Conservation (phyloP, 1,140 invertebrate species). For the Neuroterus valhalla region DNA sequence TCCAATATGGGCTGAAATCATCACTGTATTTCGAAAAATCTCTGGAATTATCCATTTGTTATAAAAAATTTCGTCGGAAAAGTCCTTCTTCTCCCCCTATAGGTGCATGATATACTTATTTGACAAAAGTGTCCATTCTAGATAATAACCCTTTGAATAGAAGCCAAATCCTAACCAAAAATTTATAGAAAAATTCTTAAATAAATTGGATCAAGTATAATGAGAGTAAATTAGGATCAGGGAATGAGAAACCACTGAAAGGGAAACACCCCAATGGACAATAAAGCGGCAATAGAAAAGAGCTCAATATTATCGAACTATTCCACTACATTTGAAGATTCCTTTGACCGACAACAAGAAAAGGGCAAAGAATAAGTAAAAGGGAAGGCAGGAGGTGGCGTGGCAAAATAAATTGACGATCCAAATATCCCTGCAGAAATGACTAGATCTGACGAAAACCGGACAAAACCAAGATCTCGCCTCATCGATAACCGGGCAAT, state of each 20-base stretch:
- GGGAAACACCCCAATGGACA: neutral
- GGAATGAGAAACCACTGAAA: slow-evolving; percentile 8
- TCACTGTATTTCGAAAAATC: no score
- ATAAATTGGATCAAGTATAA: neutral
- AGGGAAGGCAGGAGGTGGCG: slow-evolving; percentile 15
- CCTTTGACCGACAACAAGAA: neutral
- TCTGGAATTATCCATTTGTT: no score
- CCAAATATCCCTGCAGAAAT: slow-evolving; percentile 12
- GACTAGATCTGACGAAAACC: slow-evolving; percentile 32
- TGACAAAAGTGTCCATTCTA: no score
- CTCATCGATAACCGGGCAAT: neutral
- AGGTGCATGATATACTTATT: no score
- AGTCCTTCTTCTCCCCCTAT: no score
- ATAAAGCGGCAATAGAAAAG: slow-evolving; percentile 22
- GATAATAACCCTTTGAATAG: no score
- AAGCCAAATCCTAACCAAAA: neutral
- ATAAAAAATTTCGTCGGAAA: no score
- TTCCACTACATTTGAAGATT: slow-evolving; percentile 26
- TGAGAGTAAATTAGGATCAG: neutral
- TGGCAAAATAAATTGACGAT: slow-evolving; percentile 29
- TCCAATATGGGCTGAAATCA: no score
- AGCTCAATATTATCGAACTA: slow-evolving; percentile 29
- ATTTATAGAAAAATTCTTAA: neutral
- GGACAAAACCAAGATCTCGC: slow-evolving; percentile 12
- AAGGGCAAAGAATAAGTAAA: slow-evolving; percentile 27